Evolutionary conservation across 2,797 vertebrate species (phyloP).

Genomic region (Paedocypris micromegethes): DNA sequence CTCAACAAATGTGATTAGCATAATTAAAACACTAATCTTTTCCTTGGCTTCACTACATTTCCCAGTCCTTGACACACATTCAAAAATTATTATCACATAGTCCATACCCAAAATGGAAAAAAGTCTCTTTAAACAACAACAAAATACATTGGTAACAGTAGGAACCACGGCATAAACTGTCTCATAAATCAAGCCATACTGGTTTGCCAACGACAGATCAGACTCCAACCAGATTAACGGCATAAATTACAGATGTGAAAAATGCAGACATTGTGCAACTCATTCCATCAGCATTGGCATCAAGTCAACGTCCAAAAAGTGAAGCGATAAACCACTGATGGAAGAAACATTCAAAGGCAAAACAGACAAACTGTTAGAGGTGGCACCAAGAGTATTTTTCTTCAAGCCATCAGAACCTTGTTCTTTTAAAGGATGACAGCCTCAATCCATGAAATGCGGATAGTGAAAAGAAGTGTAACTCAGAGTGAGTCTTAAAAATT

Average conservation of each 20-base stretch:
- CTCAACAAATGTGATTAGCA: slow-evolving; percentile 18
- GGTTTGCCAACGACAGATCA: background rate
- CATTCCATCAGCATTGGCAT: slow-evolving; percentile 22
- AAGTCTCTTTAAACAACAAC: background rate
- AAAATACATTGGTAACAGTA: too few relatives aligned
- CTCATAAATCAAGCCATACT: background rate
- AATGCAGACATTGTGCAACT: slow-evolving; percentile 21
- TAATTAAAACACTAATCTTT: slow-evolving; percentile 29
- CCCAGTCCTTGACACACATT: slow-evolving; percentile 35
- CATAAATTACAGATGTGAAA: slow-evolving; percentile 9
- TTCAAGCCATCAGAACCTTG: slow-evolving; percentile 25
- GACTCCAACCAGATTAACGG: background rate
- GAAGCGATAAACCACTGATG: slow-evolving; percentile 37
- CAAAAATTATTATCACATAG: slow-evolving; percentile 14
- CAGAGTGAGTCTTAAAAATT: slow-evolving; percentile 22
- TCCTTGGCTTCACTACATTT: slow-evolving; percentile 27
- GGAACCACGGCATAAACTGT: too few relatives aligned
- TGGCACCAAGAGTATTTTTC: slow-evolving; percentile 31
- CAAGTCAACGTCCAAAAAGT: slow-evolving; percentile 29
- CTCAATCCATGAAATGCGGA: slow-evolving; percentile 12
- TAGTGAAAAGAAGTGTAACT: slow-evolving; percentile 19
- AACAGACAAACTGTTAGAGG: background rate
- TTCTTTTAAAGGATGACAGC: slow-evolving; percentile 33
- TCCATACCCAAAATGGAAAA: slow-evolving; percentile 29
- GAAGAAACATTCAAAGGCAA: slow-evolving; percentile 23